Evolutionary conservation across 2,113 vertebrate genomes (phyloP), one percentile per base, ranked within the genome.

Genomic region (Platysternon megacephalum): DNA sequence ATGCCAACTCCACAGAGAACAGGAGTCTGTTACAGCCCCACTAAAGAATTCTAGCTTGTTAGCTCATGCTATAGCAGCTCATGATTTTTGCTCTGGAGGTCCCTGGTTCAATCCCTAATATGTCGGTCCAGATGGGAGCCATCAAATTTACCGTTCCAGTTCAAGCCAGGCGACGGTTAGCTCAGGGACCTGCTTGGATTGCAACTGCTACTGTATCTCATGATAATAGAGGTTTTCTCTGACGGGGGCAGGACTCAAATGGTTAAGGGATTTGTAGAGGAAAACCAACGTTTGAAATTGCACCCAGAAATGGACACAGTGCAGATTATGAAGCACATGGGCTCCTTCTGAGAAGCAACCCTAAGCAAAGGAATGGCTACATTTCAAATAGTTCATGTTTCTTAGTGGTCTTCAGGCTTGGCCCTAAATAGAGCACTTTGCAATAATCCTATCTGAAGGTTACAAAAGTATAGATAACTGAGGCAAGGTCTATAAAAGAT

Each of bases 251-350:
- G 51, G 46, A 49, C 35, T 42, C 74, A 79, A 85, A 85, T 26
- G 0, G 0, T 1, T 53, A 56, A 51, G 11, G 83, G 49, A 51
- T 76, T 52, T 0, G 1, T 58, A 83, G 44, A 89, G 61, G 21
- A 92, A 92, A 86, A 55, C 3, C 65, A 48, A 4, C n/a, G 7
- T 10, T 61, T 91, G 74, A 88, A 92, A 84, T 3, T 11, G 32
- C 19, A 3, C 17, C 24, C 35, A 17, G 42, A 81, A 82, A 92
- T 16, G 52, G 85, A 52, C 32, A 5, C 10, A 93, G 79, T 86
- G 81, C 48, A 82, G 72, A 84, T 87, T 84, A 53, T 42, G 24
- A 51, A 86, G 53, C 1, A 42, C 26, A 78, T 78, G 74, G 42
- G 39, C 2, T 76, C 39, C 74, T 46, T 76, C 21, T 44, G 74